These are phyloP conservation scores for Cistogaster globosa DNA, from an alignment of 2,888 invertebrate species.

Conservation along the genomic window DNA sequence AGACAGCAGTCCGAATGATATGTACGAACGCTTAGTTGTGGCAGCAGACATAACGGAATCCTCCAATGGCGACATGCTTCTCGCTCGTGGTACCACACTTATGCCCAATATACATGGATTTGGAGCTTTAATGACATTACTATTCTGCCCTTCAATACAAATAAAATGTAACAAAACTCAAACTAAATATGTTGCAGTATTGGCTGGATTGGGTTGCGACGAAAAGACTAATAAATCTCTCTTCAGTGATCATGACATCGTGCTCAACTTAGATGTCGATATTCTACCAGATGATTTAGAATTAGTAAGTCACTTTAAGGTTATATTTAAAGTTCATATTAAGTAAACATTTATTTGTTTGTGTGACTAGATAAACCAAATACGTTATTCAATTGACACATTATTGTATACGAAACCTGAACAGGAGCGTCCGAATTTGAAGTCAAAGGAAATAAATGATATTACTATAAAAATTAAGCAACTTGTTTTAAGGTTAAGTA, in stretches of 20 bases:
- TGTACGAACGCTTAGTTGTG: conserved; percentile 83
- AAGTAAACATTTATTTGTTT: conserved; percentile 54
- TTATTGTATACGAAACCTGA: conserved; percentile 84
- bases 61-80: conserved; percentile 83
- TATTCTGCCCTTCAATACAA: conserved; percentile 93
- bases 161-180: conserved; percentile 86
- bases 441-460: conserved; percentile 80
- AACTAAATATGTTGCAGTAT: conserved; percentile 88
- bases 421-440: conserved; percentile 78
- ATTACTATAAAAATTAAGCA: conserved; percentile 83
- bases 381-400: conserved; percentile 89
- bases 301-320: conserved; percentile 82
- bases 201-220: conserved; percentile 93
- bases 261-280: conserved; percentile 90
- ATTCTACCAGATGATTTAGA: conserved; percentile 87
- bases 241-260: conserved; percentile 93
- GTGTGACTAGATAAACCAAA: conserved; percentile 87
- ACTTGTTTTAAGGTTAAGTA: conserved; percentile 82
- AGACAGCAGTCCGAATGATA: conserved; percentile 89
- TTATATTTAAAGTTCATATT: background rate
- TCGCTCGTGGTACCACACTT: conserved; percentile 90
- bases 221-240: conserved; percentile 84
- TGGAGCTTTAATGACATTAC: conserved; percentile 88
- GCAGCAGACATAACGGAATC: conserved; percentile 87
- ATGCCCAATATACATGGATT: conserved; percentile 95